Percentiles rank a stretch among this genome's conserved stretches.
These are phyloP conservation scores for Melikaiella ostensackeni DNA, from an alignment of 2,888 invertebrate species.

Conservation along the genomic window DNA sequence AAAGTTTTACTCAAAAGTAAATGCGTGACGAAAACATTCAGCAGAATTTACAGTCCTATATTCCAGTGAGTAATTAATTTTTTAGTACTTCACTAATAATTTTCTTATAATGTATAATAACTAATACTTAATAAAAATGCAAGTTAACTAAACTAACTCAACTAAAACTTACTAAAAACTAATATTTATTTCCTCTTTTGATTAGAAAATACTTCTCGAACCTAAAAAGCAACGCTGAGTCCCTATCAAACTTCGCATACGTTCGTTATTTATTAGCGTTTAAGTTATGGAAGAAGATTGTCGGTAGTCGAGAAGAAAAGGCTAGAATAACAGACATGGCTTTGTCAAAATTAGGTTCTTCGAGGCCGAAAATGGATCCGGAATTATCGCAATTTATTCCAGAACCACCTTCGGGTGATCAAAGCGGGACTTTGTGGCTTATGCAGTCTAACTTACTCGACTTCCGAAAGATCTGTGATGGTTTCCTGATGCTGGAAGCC, in stretches of 20 bases:
- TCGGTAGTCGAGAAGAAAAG: slow-evolving; percentile 59
- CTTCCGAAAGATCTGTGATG: slow-evolving; percentile 59
- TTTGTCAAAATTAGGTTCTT: slow-evolving; percentile 61
- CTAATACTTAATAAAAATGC: no score
- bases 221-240: slow-evolving; percentile 49
- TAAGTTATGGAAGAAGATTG: slow-evolving; percentile 68
- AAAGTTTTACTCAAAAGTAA: slow-evolving; percentile 67
- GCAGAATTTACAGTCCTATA: slow-evolving; percentile 66
- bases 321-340: slow-evolving; percentile 65
- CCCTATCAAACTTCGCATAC: slow-evolving; percentile 63
- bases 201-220: slow-evolving; percentile 66
- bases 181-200: slow-evolving; percentile 31
- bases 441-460: slow-evolving; percentile 66
- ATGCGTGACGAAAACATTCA: slow-evolving; percentile 61
- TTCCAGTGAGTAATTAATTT: slow-evolving; percentile 61
- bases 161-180: no score
- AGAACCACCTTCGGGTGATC: slow-evolving; percentile 56
- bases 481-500: slow-evolving; percentile 63
- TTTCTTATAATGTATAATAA: no score
- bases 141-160: no score
- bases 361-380: slow-evolving; percentile 58
- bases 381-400: slow-evolving; percentile 61
- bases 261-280: slow-evolving; percentile 69
- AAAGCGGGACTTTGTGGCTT: slow-evolving; percentile 64
- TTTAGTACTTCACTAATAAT: background rate